phyloP scores from a whole-genome alignment of 2,797 vertebrate genomes.

The Acanthurus leucopareius region DNA sequence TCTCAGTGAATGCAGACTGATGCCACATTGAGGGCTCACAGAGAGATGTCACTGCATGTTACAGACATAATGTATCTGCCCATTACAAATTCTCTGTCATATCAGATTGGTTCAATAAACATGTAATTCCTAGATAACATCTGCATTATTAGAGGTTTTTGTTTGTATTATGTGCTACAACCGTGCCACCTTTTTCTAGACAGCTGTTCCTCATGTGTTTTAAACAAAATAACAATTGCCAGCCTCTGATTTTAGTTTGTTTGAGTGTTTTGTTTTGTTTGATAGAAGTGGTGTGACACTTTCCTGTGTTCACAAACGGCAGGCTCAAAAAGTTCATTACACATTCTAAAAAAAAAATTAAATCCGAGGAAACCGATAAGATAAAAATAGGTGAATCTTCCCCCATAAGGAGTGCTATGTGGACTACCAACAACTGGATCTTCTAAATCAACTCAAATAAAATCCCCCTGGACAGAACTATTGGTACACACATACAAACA shows the following conservation, averaged over 20 bases:
- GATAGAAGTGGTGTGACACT: background rate
- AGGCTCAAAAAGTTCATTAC: background rate
- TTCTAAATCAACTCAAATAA: slow-evolving; percentile 38
- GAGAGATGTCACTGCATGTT: too few species aligned
- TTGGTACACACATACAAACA: slow-evolving; percentile 32
- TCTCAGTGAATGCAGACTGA: too few species aligned
- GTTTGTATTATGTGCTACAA: too few species aligned
- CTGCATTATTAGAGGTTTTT: too few species aligned
- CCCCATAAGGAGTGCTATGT: slow-evolving; percentile 53
- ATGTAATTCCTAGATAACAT: too few species aligned
- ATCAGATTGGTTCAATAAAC: background rate
- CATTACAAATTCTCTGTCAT: background rate
- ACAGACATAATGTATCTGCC: background rate
- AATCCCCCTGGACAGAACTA: slow-evolving; percentile 46
- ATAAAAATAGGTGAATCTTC: slow-evolving; percentile 47
- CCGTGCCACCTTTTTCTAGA: background rate
- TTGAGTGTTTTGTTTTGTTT: too few species aligned
- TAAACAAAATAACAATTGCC: background rate
- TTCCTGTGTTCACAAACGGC: background rate
- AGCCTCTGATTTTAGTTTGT: too few species aligned
- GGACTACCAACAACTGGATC: slow-evolving; percentile 35
- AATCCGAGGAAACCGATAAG: slow-evolving; percentile 16
- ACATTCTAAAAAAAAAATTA: background rate
- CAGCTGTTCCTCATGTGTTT: background rate
- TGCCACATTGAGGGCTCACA: too few species aligned